Base-by-base conservation (phyloP, 2,113 vertebrate genomes). In the Eleginops maclovinus region DNA sequence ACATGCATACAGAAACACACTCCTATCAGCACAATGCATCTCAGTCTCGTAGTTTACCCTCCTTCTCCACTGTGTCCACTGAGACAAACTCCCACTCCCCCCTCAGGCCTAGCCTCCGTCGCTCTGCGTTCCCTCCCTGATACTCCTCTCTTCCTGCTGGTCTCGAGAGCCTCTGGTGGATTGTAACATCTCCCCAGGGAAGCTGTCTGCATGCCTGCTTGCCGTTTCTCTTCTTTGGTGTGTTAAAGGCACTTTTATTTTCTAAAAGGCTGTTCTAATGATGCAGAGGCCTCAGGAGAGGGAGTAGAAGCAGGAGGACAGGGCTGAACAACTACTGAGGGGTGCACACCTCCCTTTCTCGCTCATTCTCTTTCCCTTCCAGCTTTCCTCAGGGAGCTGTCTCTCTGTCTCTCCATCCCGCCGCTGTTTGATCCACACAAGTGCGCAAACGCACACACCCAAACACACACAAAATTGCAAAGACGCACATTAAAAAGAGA, bases 231-330 rank as follows among this genome's bases (percentile, higher is more conserved):
- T 62, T 88, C 84, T 86, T 75, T 86, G 76, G 86, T 81, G 76
- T 83, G 72, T 91, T 89, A 88, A 91, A 90, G 81, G 86, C 85
- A 85, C 72, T 83, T 89, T 83, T 86, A 72, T 86, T 88, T 90
- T 81, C 82, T 91, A 84, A 92, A 93, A 91, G 84, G 74, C 82
- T 69, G 80, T 81, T 90, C 65, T 91, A 90, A 90, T 62, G 68
- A 84, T 79, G 76, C 73, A 74, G 56, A 75, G 70, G 76, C 82
- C 89, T 86, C 87, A 54, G 69, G 88, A 89, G 91, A 89, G 81
- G 54, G 51, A 88, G 82, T 74, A 68, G 79, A 87, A 81, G 54
- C 75, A 59, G 61, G 66, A 84, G 82, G 79, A 88, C 81, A 83
- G 56, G 61, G 80, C 64, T 83, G 83, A 83, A 75, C 75, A 60